These are phyloP conservation scores for Smithornis capensis DNA, from an alignment of 2,113 vertebrate species.

Conservation along the genomic window DNA sequence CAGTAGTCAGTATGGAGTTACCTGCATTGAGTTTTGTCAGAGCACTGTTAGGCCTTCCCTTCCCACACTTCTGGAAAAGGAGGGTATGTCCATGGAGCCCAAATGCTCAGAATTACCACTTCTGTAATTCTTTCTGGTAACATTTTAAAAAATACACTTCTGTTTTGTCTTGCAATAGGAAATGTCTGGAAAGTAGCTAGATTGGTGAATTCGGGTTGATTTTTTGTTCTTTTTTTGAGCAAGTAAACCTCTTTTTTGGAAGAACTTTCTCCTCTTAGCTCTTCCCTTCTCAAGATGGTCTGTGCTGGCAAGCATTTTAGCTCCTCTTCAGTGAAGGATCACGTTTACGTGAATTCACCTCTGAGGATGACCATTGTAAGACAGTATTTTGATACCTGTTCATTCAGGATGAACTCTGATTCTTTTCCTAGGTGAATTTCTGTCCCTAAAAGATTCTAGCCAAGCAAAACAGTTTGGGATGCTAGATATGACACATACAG, in stretches of 20 bases:
- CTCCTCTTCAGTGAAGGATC: not conserved
- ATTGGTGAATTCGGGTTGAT: not conserved
- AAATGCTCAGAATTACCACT: not conserved
- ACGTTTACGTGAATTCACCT: not conserved
- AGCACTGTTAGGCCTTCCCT: not conserved
- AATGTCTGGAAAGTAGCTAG: not conserved
- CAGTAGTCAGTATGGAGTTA: not conserved
- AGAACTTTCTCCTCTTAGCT: not conserved
- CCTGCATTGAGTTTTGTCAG: not conserved
- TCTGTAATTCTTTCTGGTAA: not conserved
- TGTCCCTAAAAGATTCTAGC: not conserved
- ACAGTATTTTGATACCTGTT: not conserved
- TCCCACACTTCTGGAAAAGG: not conserved
- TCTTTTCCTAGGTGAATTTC: not conserved
- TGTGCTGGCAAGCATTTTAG: not conserved
- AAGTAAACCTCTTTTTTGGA: not conserved
- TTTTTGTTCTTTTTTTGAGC: not conserved
- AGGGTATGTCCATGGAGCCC: not conserved
- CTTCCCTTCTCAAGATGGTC: not conserved
- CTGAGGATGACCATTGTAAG: not conserved
- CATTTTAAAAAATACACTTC: not conserved
- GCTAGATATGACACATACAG: accelerated
- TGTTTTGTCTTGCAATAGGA: not conserved
- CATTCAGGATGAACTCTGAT: not conserved
- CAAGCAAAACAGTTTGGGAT: not conserved